Evolutionary conservation across 2,113 vertebrate species (phyloP), one percentile per base, ranked within the genome.

Genomic region (Petrocephalus microphthalmus): DNA sequence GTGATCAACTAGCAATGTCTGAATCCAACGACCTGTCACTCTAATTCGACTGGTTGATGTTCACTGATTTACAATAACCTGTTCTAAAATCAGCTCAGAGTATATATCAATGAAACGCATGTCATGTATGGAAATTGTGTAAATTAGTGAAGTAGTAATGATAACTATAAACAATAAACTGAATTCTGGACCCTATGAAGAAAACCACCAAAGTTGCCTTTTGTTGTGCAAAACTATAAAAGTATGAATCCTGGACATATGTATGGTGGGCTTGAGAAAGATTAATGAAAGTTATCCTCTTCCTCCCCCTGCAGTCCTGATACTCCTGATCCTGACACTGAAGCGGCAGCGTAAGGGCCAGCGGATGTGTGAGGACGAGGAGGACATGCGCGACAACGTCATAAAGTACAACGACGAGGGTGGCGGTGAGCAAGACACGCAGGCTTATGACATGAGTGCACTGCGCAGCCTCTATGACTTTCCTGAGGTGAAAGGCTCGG

Each of bases 331-430:
- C 94, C 95, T 99, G 91, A 98, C 98, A 0, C 95, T 99, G 90
- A 97, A 99, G 92, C 96, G 98, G 19, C 98, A 99, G 94, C 95
- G 98, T 88, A 99, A 99, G 92, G 97, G 97, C 93, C 97, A 98
- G 91, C 94, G 97, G 91, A 95, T 96, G 87, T 94, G 97, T 0
- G 98, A 99, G 87, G 98, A 99, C 2, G 98, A 99, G 0, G 98
- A 99, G 94, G 98, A 99, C 95, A 99, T 99, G 98, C 95, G 98
- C 1, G 98, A 99, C 94, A 99, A 99, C 84, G 98, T 99, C 93
- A 99, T 99, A 95, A 99, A 99, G 91, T 99, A 99, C 96, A 99
- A 99, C 0, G 98, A 99, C 0, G 98, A 99, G 88, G 98, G 98
- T 0, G 98, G 98, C 0, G 98, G 98, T 0, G 98, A 99, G 94